A percentile compares a stretch with the other conserved stretches of the same genome.
Conservation (phyloP, 2,113 vertebrate species). For the Edolisoma coerulescens region DNA sequence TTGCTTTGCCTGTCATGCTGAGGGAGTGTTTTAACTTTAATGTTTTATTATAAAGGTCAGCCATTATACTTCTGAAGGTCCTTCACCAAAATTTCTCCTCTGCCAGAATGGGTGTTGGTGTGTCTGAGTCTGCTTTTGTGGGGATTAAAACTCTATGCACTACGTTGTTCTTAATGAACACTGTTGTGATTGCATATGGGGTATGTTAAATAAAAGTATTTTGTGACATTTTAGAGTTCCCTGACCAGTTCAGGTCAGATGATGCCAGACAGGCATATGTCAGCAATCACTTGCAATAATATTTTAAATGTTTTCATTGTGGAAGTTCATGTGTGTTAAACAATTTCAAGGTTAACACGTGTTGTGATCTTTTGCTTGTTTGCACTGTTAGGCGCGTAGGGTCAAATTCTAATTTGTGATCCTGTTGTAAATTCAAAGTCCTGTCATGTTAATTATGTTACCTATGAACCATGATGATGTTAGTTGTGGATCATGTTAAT, state of each 20-base stretch:
- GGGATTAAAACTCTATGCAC: background rate
- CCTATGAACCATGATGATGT: background rate
- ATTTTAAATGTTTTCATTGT: background rate
- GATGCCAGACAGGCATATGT: background rate
- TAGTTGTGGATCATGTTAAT: background rate
- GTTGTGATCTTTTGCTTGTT: background rate
- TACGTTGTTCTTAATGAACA: background rate
- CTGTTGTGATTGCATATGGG: background rate
- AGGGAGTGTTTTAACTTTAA: background rate
- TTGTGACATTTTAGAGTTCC: background rate
- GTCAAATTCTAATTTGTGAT: background rate
- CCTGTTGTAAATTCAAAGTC: background rate
- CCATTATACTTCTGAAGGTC: background rate
- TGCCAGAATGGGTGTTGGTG: background rate
- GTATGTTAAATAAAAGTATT: background rate
- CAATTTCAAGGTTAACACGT: background rate
- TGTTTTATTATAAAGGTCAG: background rate
- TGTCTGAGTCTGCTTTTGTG: background rate
- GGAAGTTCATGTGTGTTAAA: background rate
- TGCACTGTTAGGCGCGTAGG: fast-evolving
- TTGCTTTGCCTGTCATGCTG: background rate
- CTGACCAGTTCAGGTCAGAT: background rate
- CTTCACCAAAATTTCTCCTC: background rate
- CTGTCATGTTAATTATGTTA: background rate
- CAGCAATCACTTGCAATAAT: background rate